Conservation (phyloP, 2,113 vertebrate genomes). For the Tenebrosternarchus preto region DNA sequence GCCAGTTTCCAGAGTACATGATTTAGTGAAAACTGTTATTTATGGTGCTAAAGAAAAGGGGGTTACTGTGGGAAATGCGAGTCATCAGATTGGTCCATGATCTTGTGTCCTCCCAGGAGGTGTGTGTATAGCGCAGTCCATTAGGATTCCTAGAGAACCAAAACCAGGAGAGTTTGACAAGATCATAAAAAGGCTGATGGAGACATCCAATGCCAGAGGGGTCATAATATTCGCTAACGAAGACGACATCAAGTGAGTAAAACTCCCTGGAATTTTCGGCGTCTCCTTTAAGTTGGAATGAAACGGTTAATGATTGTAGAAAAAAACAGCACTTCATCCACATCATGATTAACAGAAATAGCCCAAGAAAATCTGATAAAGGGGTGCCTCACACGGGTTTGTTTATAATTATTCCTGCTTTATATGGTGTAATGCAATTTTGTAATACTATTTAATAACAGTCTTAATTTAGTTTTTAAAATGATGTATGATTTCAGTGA, state of each 20-base stretch:
- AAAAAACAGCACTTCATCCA: no score
- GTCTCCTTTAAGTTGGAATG: no score
- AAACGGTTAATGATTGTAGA: no score
- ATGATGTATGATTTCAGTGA: neutral
- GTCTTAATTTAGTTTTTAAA: neutral
- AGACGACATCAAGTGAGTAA: constrained; percentile 91
- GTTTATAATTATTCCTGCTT: no score
- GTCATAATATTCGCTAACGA: constrained; percentile 95
- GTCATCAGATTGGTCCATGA: neutral
- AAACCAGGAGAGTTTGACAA: constrained; percentile 89
- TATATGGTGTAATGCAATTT: no score
- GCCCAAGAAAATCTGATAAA: no score
- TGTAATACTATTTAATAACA: no score
- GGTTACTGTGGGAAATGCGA: neutral
- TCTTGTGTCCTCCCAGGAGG: constrained; percentile 74
- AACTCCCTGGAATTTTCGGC: neutral
- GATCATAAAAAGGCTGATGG: constrained; percentile 90
- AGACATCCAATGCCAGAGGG: constrained; percentile 88
- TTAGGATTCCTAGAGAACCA: constrained; percentile 92
- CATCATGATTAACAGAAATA: no score
- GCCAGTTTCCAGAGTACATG: neutral
- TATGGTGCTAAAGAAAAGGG: neutral
- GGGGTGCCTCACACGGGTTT: no score
- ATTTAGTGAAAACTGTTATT: neutral
- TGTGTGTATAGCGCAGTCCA: constrained; percentile 89